A percentile compares a stretch with the other conserved stretches of the same genome.
phyloP scores from a whole-genome alignment of 92 coral and sea anemone genomes.

The Heteractis magnifica region DNA sequence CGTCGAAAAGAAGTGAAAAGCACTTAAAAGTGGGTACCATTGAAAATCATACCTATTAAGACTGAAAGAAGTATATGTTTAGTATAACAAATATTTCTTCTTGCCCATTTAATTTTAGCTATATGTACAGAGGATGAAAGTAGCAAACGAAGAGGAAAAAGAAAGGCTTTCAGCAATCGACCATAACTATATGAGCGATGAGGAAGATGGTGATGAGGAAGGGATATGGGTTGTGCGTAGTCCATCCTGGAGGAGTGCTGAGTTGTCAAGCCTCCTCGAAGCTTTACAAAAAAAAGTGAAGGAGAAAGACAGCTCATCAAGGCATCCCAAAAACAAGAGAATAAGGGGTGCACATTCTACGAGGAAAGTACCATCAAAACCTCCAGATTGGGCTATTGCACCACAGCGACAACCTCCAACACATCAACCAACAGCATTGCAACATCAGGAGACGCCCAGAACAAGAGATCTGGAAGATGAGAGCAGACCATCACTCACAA shows the following conservation, averaged over 20 bases:
- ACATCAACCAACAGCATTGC: no score
- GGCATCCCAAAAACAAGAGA: conserved; percentile 33
- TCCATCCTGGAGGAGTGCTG: conserved; percentile 25
- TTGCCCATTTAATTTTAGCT: conserved; percentile 8
- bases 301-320: background rate
- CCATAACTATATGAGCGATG: conserved; percentile 8
- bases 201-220: conserved; percentile 11
- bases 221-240: conserved; percentile 16
- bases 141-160: conserved; percentile 19
- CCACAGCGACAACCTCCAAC: no score
- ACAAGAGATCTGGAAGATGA: no score
- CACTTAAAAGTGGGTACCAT: background rate
- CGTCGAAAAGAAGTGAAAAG: background rate
- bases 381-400: no score
- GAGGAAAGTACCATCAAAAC: no score
- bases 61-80: background rate
- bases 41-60: background rate
- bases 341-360: background rate
- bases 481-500: no score
- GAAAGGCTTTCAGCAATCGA: background rate
- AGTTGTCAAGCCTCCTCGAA: conserved; percentile 6
- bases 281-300: conserved; percentile 1
- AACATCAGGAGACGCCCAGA: no score
- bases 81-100: background rate
- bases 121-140: conserved; percentile 21